These are phyloP conservation scores for Phalanger gymnotis DNA, from an alignment of 2,797 vertebrate genomes.

Conservation along the genomic window DNA sequence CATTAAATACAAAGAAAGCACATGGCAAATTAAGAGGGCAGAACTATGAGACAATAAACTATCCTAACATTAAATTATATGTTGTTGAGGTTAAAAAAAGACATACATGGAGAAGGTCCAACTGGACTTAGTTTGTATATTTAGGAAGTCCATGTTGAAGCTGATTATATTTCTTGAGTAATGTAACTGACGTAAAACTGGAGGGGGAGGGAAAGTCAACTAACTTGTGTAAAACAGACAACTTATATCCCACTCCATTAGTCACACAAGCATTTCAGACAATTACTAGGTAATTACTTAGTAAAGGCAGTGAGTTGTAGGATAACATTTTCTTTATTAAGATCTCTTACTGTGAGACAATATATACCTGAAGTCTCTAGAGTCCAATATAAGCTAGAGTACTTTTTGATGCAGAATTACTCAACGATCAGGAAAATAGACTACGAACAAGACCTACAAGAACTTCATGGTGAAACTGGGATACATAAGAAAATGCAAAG, in stretches of 20 bases:
- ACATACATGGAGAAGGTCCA: background rate
- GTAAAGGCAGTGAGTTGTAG: background rate
- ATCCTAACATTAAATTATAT: background rate
- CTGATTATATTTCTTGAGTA: background rate
- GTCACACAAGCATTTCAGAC: background rate
- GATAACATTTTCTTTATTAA: background rate
- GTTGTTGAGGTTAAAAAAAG: background rate
- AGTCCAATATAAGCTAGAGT: background rate
- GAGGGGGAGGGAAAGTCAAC: background rate
- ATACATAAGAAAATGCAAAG: background rate
- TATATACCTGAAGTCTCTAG: background rate
- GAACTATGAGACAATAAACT: background rate
- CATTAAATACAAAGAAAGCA: background rate
- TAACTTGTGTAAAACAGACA: background rate
- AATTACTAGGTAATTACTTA: background rate
- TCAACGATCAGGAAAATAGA: constrained; percentile 4
- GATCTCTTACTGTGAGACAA: background rate
- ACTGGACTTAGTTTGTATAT: background rate
- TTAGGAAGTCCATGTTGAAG: background rate
- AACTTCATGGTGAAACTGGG: background rate
- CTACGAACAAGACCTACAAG: constrained; percentile 2
- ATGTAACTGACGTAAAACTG: background rate
- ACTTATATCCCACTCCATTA: background rate
- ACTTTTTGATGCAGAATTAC: background rate
- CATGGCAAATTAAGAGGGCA: background rate